These are phyloP conservation scores for Pachliopta kotzebuea DNA, from an alignment of 2,888 invertebrate genomes.

Conservation along the genomic window DNA sequence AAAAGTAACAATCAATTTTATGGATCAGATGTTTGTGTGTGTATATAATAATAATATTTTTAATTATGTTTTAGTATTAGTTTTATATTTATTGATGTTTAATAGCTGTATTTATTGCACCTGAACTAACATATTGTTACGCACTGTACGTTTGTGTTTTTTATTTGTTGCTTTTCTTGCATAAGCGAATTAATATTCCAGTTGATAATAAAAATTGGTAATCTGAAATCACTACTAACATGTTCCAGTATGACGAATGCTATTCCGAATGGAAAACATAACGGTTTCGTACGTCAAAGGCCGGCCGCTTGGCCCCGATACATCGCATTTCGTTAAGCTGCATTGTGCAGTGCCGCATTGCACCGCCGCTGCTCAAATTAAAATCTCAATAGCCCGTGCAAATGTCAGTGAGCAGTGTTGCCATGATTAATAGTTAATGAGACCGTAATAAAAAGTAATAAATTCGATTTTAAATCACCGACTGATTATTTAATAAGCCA, in stretches of 20 bases:
- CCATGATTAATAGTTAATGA: slow-evolving; percentile 10
- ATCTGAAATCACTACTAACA: slow-evolving; percentile 8
- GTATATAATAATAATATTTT: no score
- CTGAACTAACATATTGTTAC: no score
- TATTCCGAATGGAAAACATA: slow-evolving; percentile 16
- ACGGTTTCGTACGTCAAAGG: slow-evolving; percentile 24
- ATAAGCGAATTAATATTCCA: no score
- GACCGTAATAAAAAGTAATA: not conserved
- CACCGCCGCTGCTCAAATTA: slow-evolving; percentile 24
- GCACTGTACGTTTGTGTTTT: no score
- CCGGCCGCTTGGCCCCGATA: slow-evolving; percentile 20
- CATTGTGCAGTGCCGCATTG: slow-evolving; percentile 29
- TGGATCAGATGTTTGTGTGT: no score
- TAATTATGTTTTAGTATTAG: no score
- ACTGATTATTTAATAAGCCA: no score
- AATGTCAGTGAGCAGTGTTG: slow-evolving; percentile 8
- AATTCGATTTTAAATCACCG: no score
- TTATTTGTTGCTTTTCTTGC: no score
- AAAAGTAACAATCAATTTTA: no score
- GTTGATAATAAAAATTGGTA: not conserved
- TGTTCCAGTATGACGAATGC: slow-evolving; percentile 8
- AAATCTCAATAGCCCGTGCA: slow-evolving; percentile 16
- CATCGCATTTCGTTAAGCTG: slow-evolving; percentile 29
- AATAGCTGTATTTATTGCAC: no score
- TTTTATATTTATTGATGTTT: no score